A percentile compares a stretch with the other conserved stretches of the same genome.
Evolutionary conservation across 1,140 invertebrate genomes (phyloP).

Genomic region (Leguminivora glycinivorella): DNA sequence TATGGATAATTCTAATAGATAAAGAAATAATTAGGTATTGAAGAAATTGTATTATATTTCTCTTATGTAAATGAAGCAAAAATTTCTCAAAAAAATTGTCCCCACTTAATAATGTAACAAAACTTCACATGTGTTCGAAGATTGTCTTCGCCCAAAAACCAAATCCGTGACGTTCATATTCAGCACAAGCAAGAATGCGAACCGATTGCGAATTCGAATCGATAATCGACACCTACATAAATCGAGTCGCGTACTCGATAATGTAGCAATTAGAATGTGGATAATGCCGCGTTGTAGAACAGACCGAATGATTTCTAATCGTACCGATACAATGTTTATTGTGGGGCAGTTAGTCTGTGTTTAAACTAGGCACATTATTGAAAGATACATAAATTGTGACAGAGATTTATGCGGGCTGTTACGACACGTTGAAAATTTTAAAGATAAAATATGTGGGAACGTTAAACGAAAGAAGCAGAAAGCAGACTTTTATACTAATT

Average conservation of each 20-base stretch:
- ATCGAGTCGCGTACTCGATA: constrained; percentile 10
- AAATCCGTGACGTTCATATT: neutral
- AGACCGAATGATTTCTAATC: constrained; percentile 21
- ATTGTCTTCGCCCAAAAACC: neutral
- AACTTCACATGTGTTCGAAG: neutral
- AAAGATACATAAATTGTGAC: neutral
- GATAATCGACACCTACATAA: constrained; percentile 27
- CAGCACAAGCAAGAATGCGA: constrained; percentile 15
- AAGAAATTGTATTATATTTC: neutral
- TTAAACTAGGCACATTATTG: neutral
- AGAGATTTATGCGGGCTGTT: neutral
- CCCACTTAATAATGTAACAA: neutral
- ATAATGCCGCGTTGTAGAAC: constrained; percentile 13
- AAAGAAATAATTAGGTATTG: no score
- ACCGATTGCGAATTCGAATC: constrained; percentile 18
- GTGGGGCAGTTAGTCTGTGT: neutral
- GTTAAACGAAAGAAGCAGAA: no score
- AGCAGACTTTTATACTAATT: no score
- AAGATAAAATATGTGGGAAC: no score
- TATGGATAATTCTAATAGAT: neutral
- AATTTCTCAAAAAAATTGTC: neutral
- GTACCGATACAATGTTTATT: neutral
- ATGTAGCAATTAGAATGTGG: constrained; percentile 27
- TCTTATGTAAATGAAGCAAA: neutral
- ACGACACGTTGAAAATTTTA: no score